Percentiles rank a stretch among this genome's conserved stretches.
phyloP scores from a whole-genome alignment of 1,140 invertebrate genomes.

The honey bee (Apis mellifera) region DNA sequence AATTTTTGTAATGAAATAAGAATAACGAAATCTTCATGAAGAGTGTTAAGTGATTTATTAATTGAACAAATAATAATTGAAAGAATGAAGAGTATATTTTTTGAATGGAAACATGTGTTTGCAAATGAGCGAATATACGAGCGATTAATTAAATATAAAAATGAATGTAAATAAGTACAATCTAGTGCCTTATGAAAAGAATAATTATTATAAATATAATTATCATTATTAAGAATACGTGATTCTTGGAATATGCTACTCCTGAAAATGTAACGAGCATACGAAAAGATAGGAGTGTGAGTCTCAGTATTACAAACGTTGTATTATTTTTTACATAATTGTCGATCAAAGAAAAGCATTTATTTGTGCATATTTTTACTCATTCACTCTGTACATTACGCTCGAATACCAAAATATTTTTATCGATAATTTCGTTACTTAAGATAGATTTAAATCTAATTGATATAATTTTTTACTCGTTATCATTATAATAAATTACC shows the following conservation, averaged over 20 bases:
- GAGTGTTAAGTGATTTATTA: background rate
- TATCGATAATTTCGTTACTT: conserved; percentile 39
- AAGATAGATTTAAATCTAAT: conserved; percentile 30
- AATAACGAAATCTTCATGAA: background rate
- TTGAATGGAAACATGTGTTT: too few relatives aligned
- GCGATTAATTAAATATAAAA: conserved; percentile 7
- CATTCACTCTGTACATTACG: background rate
- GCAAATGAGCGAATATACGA: conserved; percentile 3
- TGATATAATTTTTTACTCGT: conserved; percentile 20
- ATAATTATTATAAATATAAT: conserved; percentile 4
- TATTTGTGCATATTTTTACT: conserved; percentile 1
- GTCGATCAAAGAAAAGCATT: background rate
- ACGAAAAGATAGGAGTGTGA: background rate
- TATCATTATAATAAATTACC: conserved; percentile 40
- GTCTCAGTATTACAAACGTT: conserved; percentile 38
- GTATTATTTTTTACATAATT: background rate
- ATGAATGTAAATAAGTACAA: conserved; percentile 34
- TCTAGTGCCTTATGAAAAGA: conserved; percentile 21
- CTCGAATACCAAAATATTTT: conserved; percentile 27
- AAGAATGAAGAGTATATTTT: background rate
- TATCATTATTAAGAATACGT: conserved; percentile 6
- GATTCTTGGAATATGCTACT: background rate
- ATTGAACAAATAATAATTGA: background rate
- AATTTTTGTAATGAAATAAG: background rate
- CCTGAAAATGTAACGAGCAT: background rate